A percentile compares a stretch with the other conserved stretches of the same genome.
Evolutionary conservation across 1,140 invertebrate genomes (phyloP).

Genomic region (Megalopta genalis): DNA sequence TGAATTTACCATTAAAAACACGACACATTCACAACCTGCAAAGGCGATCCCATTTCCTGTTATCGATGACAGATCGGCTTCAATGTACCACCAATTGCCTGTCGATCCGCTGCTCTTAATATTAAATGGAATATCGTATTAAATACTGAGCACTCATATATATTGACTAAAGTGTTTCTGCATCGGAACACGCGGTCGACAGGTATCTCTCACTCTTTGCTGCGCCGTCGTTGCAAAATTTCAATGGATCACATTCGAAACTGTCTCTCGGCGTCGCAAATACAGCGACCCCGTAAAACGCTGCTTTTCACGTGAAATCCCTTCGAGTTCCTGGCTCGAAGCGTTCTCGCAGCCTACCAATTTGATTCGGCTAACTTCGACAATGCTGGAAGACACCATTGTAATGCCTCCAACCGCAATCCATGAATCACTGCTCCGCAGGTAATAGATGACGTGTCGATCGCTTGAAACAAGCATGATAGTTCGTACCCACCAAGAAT

Average conservation of each 20-base stretch:
- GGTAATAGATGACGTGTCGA: background rate
- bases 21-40: conserved; percentile 4
- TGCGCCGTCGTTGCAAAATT: background rate
- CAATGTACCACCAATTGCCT: background rate
- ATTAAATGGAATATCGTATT: conserved; percentile 37
- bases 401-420: background rate
- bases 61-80: background rate
- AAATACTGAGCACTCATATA: conserved; percentile 42
- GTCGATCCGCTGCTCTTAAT: background rate
- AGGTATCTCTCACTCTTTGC: background rate
- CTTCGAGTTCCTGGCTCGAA: background rate
- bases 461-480: background rate
- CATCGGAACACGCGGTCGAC: conserved; percentile 9
- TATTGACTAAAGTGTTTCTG: conserved; percentile 46
- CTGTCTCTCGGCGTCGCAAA: background rate
- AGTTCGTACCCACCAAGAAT: background rate
- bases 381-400: background rate
- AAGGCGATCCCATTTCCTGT: conserved; percentile 19
- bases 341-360: background rate
- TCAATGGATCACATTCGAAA: background rate
- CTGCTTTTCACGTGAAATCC: background rate
- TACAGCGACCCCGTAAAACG: background rate
- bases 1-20: conserved; percentile 10
- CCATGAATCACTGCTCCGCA: background rate
- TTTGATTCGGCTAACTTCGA: background rate